phyloP scores from a whole-genome alignment of 2,888 invertebrate genomes.

The Caenorhabditis japonica region DNA sequence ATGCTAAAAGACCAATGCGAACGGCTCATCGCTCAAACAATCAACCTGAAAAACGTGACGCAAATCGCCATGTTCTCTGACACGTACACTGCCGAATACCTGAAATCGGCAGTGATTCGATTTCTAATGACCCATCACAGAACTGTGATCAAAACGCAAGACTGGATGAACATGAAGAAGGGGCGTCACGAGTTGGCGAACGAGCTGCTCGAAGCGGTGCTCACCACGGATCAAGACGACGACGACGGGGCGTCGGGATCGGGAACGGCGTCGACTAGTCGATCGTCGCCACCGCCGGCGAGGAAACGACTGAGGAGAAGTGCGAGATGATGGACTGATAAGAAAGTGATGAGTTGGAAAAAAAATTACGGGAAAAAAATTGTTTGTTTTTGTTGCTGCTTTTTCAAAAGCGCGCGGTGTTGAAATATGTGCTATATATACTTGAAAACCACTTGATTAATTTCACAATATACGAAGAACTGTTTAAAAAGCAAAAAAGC shows the following conservation, averaged over 20 bases:
- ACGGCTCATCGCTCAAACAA: constrained; percentile 59
- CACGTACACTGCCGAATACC: constrained; percentile 59
- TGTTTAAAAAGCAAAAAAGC: too few species aligned
- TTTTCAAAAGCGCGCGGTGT: too few species aligned
- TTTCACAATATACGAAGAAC: too few species aligned
- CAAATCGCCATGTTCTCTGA: constrained; percentile 67
- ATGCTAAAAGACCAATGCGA: constrained; percentile 74
- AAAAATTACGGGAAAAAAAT: too few species aligned
- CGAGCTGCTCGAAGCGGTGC: constrained; percentile 71
- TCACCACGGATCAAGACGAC: constrained; percentile 56
- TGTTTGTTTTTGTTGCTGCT: too few species aligned
- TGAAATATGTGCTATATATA: too few species aligned
- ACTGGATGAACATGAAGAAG: constrained; percentile 71
- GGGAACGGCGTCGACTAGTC: neutral
- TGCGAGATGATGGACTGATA: neutral
- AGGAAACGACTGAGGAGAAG: constrained; percentile 51
- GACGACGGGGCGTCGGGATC: constrained; percentile 7
- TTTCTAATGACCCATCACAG: constrained; percentile 67
- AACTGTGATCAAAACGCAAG: constrained; percentile 63
- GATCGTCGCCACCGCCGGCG: constrained; percentile 30
- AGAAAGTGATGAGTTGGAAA: neutral
- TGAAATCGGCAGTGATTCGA: constrained; percentile 64
- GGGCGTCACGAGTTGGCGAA: constrained; percentile 65
- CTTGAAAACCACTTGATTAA: too few species aligned
- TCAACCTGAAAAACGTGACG: constrained; percentile 64